phyloP scores from a whole-genome alignment of 2,888 invertebrate species.

The Synanthedon vespiformis region DNA sequence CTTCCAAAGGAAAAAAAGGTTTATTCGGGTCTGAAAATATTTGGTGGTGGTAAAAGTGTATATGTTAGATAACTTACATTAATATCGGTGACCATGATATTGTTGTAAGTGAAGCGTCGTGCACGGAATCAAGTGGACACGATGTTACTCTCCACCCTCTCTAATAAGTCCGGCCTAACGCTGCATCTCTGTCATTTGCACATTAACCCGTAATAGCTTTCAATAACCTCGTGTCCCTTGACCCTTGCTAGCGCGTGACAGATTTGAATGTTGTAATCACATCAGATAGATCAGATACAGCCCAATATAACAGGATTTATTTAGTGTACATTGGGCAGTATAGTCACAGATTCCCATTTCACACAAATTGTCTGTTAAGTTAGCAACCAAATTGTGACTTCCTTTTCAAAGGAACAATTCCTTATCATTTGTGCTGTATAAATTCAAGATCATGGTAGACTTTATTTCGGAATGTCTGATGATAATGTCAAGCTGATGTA shows the following conservation, averaged over 20 bases:
- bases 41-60: constrained; percentile 79
- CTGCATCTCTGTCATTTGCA: constrained; percentile 37
- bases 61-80: constrained; percentile 37
- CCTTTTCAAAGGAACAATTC: constrained; percentile 29
- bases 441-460: constrained; percentile 41
- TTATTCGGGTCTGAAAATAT: constrained; percentile 88
- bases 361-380: constrained; percentile 1
- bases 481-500: constrained; percentile 56
- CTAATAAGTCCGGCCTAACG: constrained; percentile 37
- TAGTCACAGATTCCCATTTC: constrained; percentile 13
- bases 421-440: constrained; percentile 20
- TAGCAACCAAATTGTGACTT: constrained; percentile 5
- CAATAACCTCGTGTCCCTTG: constrained; percentile 65
- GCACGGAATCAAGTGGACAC: constrained; percentile 61
- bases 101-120: constrained; percentile 35
- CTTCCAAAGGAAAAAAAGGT: constrained; percentile 80
- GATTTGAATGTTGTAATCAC: constrained; percentile 53
- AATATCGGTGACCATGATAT: constrained; percentile 28
- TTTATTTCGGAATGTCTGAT: constrained; percentile 61
- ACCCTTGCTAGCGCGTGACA: constrained; percentile 59
- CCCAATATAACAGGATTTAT: too few species aligned
- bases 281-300: neutral
- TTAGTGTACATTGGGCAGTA: too few species aligned
- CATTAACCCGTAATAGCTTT: constrained; percentile 48
- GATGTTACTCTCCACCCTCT: constrained; percentile 42